Evolutionary conservation across 2,888 invertebrate genomes (phyloP), one percentile per base, ranked within the genome.

Genomic region (Caradrina kadenii): DNA sequence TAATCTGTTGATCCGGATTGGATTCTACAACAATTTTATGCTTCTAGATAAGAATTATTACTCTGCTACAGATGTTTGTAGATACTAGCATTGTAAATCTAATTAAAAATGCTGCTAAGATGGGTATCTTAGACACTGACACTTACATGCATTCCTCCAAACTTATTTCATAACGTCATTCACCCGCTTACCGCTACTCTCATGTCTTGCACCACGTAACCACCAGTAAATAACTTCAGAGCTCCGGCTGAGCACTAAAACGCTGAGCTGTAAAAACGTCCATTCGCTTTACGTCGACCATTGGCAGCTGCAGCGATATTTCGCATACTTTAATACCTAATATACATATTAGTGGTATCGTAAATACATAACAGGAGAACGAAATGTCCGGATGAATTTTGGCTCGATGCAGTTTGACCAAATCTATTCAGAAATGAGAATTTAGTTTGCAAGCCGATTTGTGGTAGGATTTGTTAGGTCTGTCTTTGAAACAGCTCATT

Each of bases 171-270:
- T 4, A 2, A 45, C 45, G 45, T 45, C 13, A 4, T 22, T 17
- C 2, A 31, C 2, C 19, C n/a, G 53, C 63, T 19, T 1, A 1
- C 26, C 64, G 76, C 74, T 65, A 6, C 22, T 53, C 56, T 26
- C 49, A 42, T 49, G 39, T 0, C 53, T 65, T 55, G 66, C 61
- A 39, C 76, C 86, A 82, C 76, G 56, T 69, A 73, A 71, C 78
- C 78, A 73, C 82, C 85, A 88, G 88, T 90, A 90, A 91, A 91
- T 91, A 91, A 89, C 88, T 89, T 88, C 85, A 88, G 87, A 88
- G 88, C 86, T 87, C 89, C 89, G 85, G 61, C 86, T 87, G 82
- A 83, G 88, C 87, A 88, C 86, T 92, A 90, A 90, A 90, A 90
- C 86, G 88, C 75, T 73, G 81, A 82, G 89, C 81, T 88, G 89